Base-by-base conservation (phyloP, 2,797 vertebrate species). In the Gallirallus australis region DNA sequence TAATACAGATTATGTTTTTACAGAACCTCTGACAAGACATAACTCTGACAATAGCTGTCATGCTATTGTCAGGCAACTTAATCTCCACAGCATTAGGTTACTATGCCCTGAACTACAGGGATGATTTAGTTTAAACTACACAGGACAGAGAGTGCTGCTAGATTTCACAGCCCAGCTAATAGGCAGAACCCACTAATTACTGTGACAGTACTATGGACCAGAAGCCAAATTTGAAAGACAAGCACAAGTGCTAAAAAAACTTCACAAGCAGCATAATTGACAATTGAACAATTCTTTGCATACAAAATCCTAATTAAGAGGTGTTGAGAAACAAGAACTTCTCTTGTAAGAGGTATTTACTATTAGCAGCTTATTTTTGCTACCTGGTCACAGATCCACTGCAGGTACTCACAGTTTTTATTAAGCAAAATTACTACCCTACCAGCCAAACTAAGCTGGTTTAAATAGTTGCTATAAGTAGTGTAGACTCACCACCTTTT, bases 1-100 rank as follows among this genome's bases (percentile, higher is more conserved):
- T 84, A 89, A 95, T 75, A 60, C 5, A 28, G 40, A 28, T 4
- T 72, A 56, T 54, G 28, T 48, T 84, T 90, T 82, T 20, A 28
- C 19, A 66, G 69, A 84, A 73, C n/a, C 77, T 82, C 81, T 66
- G 82, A 96, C 82, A 89, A 96, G 76, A 96, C 97, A 86, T 50
- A 59, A n/a, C 86, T 93, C 71, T 95, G 85, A 94, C 85, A 95
- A 68, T 35, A 76, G 57, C 89, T 96, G 65, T 57, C 39, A n/a
- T 48, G 27, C 37, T 79, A 17, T 40, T 94, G 65, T 69, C 89
- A 91, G 61, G n/a, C 35, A 35, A 11, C 48, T 95, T 93, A 93
- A 93, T 94, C 54, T 94, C 83, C 81, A 15, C 68, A 68, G 42
- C 10, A 0, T 27, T 45, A 33, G 75, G 79, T 90, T 81, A 86